Conservation (phyloP, 2,113 vertebrate genomes). For the Phoenicopterus ruber region DNA sequence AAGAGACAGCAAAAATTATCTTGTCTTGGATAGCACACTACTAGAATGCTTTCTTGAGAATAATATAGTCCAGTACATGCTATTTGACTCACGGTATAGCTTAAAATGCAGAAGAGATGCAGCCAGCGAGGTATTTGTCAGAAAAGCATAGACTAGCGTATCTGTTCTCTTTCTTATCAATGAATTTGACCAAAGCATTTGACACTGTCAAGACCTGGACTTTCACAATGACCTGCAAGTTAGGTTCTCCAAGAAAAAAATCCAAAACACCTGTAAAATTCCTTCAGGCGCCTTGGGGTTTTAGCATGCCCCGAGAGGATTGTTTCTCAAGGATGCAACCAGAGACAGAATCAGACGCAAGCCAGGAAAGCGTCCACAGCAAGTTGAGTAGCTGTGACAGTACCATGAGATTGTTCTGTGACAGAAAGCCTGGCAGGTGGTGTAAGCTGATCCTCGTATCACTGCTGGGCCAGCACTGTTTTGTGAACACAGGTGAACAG, state of each 20-base stretch:
- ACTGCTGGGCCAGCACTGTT: background rate
- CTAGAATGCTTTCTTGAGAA: background rate
- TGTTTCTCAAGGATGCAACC: background rate
- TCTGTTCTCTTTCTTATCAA: background rate
- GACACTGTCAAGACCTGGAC: background rate
- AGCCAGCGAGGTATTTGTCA: background rate
- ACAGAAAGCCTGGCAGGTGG: background rate
- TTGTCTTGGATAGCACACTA: background rate
- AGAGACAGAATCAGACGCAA: background rate
- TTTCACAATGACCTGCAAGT: background rate
- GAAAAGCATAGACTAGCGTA: rapidly evolving
- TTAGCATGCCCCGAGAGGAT: background rate
- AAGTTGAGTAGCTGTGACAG: background rate
- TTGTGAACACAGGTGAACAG: background rate
- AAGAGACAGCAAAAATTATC: background rate
- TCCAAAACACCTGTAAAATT: background rate
- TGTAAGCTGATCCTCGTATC: background rate
- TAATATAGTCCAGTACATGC: background rate
- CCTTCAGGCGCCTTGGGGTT: background rate
- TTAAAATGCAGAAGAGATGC: background rate
- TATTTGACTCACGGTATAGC: background rate
- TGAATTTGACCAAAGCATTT: background rate
- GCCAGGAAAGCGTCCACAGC: background rate
- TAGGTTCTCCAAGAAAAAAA: background rate
- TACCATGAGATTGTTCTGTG: background rate